Base-by-base conservation (phyloP, 2,888 invertebrate species). In the Diarsia dahlii region DNA sequence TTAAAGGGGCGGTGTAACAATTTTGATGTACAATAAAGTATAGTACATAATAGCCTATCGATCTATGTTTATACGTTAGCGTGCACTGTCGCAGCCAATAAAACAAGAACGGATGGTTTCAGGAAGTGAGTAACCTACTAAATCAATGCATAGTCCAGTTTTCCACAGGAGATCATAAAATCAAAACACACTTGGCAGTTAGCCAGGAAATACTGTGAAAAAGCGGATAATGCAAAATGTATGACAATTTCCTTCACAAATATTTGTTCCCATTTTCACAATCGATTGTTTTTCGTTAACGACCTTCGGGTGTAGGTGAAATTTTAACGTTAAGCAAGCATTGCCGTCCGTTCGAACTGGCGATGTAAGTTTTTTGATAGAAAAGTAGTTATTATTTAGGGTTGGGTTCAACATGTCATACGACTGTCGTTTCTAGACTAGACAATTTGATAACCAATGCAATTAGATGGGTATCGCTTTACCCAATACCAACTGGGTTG, bases 261-360 rank as follows among this genome's bases (percentile, higher is more conserved):
- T 54, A 74, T 52, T 74, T 28, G 58, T 65, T 34, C n/a, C 8
- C 3, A 65, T 71, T 80, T 67, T 56, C 56, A 34, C 62, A n/a
- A 78, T 78, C 66, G 71, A 76, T 71, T 52, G 45, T 2, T 82
- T 80, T 68, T 68, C 52, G 67, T 64, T 77, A 63, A 46, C 52
- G 78, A 54, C 78, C 78, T 80, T 80, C 72, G 13, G 39, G 2
- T 15, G 50, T 50, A 56, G 60, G 39, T 56, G 48, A 76, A 81
- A 66, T 76, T 76, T 76, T 46, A 70, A 62, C 23, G 50, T 52
- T 63, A 52, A 15, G 82, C 62, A 71, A 71, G 76, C 54, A 46
- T 45, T 65, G 12, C 18, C 9, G 39, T 13, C n/a, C 3, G 23
- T 52, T 39, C 28, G 28, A 20, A 58, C 39, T 48, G 28, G 39